These are phyloP conservation scores for Drosophila nebulosa DNA, from an alignment of 1,140 invertebrate genomes.

Conservation along the genomic window DNA sequence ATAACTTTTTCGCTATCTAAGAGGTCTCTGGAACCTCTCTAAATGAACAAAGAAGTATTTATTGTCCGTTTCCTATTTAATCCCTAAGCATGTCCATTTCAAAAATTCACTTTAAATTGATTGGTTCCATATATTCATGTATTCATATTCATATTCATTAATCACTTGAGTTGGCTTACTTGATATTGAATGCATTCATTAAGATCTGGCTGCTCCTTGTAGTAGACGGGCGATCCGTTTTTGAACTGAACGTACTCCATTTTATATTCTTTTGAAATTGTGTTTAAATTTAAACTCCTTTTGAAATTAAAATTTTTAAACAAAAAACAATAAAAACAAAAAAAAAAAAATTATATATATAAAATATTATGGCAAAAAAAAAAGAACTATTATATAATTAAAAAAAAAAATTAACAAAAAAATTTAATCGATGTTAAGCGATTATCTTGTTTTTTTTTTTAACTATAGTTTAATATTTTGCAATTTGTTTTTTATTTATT, in stretches of 20 bases:
- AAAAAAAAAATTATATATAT: constrained; percentile 30
- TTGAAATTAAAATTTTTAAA: constrained; percentile 36
- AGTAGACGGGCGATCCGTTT: constrained; percentile 80
- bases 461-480: constrained; percentile 15
- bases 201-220: constrained; percentile 80
- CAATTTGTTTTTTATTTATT: constrained; percentile 3
- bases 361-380: constrained; percentile 43
- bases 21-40: too few relatives aligned
- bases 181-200: constrained; percentile 81
- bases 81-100: too few relatives aligned
- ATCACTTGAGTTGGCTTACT: constrained; percentile 55
- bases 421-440: not conserved
- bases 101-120: too few relatives aligned
- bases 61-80: too few relatives aligned
- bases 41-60: too few relatives aligned
- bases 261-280: constrained; percentile 56
- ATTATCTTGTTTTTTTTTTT: constrained; percentile 17
- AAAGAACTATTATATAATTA: constrained; percentile 55
- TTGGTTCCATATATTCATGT: not conserved
- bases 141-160: not conserved
- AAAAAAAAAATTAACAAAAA: constrained; percentile 1
- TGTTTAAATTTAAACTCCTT: constrained; percentile 69
- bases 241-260: constrained; percentile 81
- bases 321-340: constrained; percentile 31
- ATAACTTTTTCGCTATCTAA: too few relatives aligned